These are phyloP conservation scores for Styela plicata DNA, from an alignment of 23 tunicate genomes.

Conservation along the genomic window DNA sequence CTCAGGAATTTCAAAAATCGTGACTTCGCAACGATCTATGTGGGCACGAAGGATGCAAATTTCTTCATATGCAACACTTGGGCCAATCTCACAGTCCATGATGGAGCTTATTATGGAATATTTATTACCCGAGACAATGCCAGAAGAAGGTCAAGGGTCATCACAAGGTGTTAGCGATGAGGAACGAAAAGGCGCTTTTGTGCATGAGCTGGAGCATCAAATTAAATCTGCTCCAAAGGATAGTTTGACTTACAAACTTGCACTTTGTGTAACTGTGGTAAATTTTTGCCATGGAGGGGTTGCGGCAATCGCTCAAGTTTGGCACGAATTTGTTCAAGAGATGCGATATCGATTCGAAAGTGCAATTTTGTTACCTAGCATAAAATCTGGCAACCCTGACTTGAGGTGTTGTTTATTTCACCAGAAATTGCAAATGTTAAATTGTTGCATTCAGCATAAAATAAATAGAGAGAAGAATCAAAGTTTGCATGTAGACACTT, in stretches of 20 bases:
- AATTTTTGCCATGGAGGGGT: conserved; percentile 85
- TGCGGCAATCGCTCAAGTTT: conserved; percentile 76
- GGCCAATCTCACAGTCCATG: conserved; percentile 41
- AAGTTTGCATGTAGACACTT: neutral
- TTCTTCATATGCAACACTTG: conserved; percentile 1
- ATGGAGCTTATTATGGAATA: conserved; percentile 40
- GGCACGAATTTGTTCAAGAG: conserved; percentile 81
- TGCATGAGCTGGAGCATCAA: conserved; percentile 37
- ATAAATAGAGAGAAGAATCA: conserved; percentile 21
- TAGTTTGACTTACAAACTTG: conserved; percentile 78
- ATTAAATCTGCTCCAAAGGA: conserved; percentile 80
- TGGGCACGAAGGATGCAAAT: conserved; percentile 1
- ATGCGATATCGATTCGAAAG: conserved; percentile 52
- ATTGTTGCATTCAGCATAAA: conserved; percentile 67
- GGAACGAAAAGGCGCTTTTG: neutral
- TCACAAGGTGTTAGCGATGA: neutral
- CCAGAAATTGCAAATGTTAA: conserved; percentile 90
- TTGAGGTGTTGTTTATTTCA: conserved; percentile 63
- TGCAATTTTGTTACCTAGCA: conserved; percentile 38
- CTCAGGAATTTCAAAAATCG: conserved; percentile 56
- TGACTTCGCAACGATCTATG: conserved; percentile 43
- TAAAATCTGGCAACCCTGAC: conserved; percentile 44
- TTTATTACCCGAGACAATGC: conserved; percentile 32
- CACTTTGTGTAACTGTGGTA: conserved; percentile 58
- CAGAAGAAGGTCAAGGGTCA: neutral